Base-by-base conservation (phyloP, 2,888 invertebrate genomes). In the Cloeon dipterum region DNA sequence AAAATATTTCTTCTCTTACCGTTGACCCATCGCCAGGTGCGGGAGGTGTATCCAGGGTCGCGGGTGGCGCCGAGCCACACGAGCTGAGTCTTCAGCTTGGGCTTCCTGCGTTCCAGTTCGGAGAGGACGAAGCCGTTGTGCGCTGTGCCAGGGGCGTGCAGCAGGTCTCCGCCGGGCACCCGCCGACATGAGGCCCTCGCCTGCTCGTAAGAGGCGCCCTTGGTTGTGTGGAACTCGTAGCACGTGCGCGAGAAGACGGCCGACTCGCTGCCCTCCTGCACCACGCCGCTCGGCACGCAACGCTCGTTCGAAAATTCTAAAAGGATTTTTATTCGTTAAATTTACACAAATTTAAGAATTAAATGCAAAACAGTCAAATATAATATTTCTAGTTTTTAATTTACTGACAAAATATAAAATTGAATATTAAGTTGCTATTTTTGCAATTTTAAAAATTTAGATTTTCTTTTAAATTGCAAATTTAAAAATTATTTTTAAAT, bases 51-150 rank as follows among this genome's bases (percentile, higher is more conserved):
- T 19, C 78, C 74, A 0, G 83, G 82, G 47, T 88, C 86, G 48
- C 85, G 82, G 49, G 79, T 77, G 0, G 83, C 86, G 0, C 88
- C 88, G 44, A 88, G 79, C 88, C 88, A 88, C 3, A 88, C 81
- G 41, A 88, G 59, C 50, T 83, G 82, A 0, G 86, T 82, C 53
- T 82, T 82, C 25, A 86, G 55, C 41, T 69, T 73, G 0, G 73
- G 62, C 51, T 82, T 85, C 35, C 82, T 63, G 38, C 82, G 63
- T 49, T 86, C 85, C 46, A 86, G 58, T 55, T 83, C 82, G 44
- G 79, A 73, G 39, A 74, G 61, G 34, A 85, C 65, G 49, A 74
- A 77, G 36, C 68, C 65, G 8, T 69, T 66, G 0, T 70, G 65
- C 3, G 74, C 65, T 3, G 68, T 70, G 63, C 68, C 51, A 35